These are phyloP conservation scores for Zaprionus kolodkinae DNA, from an alignment of 1,140 invertebrate genomes.

Conservation along the genomic window DNA sequence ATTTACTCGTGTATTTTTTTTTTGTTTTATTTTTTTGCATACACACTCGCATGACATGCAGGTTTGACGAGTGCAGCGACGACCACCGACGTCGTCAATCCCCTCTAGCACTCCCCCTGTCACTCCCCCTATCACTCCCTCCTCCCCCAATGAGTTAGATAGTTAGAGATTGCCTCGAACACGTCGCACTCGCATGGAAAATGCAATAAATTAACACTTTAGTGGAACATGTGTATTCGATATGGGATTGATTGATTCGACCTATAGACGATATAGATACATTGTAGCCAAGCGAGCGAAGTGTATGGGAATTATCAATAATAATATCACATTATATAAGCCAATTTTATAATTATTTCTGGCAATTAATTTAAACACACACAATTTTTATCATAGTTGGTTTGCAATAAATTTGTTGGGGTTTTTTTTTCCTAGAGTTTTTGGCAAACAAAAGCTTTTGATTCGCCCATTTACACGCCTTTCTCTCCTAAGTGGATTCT, in stretches of 20 bases:
- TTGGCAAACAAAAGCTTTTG: conserved; percentile 13
- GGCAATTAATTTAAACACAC: too few species aligned
- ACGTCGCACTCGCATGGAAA: neutral
- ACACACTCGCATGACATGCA: conserved; percentile 56
- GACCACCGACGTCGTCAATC: conserved; percentile 32
- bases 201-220: conserved; percentile 5
- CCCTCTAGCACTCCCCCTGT: neutral
- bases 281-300: neutral
- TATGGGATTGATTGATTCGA: neutral
- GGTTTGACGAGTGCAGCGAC: conserved; percentile 26
- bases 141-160: neutral
- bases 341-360: neutral
- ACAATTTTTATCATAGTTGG: neutral
- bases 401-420: neutral
- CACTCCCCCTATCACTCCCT: neutral
- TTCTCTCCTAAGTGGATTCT: conserved; percentile 25
- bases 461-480: conserved; percentile 18
- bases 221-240: neutral
- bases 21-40: conserved; percentile 52
- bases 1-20: conserved; percentile 74
- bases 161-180: neutral
- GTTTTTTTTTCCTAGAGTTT: neutral
- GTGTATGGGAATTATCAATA: neutral
- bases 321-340: neutral
- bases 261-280: neutral